phyloP scores from a whole-genome alignment of 1,140 invertebrate species.

The Hylyphantes graminicola region DNA sequence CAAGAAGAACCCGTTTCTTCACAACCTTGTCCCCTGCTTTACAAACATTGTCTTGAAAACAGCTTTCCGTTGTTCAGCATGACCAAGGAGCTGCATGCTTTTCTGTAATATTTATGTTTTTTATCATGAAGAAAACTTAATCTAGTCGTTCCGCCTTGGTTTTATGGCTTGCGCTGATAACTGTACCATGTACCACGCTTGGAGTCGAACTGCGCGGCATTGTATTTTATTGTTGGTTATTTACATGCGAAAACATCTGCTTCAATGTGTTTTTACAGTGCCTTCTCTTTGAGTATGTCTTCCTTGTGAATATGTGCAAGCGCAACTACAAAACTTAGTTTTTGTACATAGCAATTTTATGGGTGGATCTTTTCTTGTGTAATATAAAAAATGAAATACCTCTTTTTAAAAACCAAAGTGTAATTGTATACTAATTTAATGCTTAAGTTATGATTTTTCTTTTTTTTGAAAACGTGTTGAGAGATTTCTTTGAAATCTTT shows the following conservation, averaged over 20 bases:
- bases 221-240: slow-evolving; percentile 2
- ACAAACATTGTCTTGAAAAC: background rate
- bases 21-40: background rate
- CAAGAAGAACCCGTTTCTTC: background rate
- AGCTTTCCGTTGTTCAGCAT: slow-evolving; percentile 1
- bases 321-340: slow-evolving; percentile 24
- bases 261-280: slow-evolving; percentile 40
- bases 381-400: slow-evolving; percentile 58
- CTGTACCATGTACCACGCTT: no score
- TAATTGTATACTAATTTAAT: slow-evolving; percentile 60
- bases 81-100: slow-evolving; percentile 25
- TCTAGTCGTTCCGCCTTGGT: slow-evolving; percentile 58
- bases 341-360: slow-evolving; percentile 52
- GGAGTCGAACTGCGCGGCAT: background rate
- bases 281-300: slow-evolving; percentile 48
- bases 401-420: slow-evolving; percentile 55
- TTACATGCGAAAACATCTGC: background rate
- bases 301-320: slow-evolving; percentile 23
- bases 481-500: slow-evolving; percentile 38
- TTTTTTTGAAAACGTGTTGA: slow-evolving; percentile 36
- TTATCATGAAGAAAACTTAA: slow-evolving; percentile 24
- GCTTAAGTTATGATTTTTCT: slow-evolving; percentile 53
- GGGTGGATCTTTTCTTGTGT: slow-evolving; percentile 50
- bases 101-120: slow-evolving; percentile 28
- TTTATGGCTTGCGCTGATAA: slow-evolving; percentile 14